phyloP scores from a whole-genome alignment of 2,113 vertebrate genomes.

The Hemicordylus capensis region DNA sequence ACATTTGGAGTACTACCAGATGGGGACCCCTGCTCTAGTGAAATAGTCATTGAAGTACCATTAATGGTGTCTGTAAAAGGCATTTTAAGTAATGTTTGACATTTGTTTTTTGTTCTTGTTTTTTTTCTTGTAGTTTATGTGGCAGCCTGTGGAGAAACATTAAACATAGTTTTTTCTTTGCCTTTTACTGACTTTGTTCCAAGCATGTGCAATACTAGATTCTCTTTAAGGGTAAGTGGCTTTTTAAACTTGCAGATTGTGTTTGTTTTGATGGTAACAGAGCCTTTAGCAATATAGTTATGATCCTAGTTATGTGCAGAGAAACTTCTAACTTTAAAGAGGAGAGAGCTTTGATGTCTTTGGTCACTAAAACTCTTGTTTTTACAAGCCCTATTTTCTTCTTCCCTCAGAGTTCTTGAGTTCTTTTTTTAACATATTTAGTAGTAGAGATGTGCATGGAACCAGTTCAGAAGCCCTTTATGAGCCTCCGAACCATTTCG shows the following conservation, averaged over 20 bases:
- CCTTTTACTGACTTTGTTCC: conserved; percentile 98
- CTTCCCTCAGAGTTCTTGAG: background rate
- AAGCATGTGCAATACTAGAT: conserved; percentile 89
- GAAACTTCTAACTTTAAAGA: background rate
- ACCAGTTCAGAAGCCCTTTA: no score
- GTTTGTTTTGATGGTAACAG: background rate
- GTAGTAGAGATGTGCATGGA: no score
- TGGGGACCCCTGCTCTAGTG: background rate
- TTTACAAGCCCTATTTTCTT: background rate
- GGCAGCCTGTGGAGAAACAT: conserved; percentile 95
- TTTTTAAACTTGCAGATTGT: background rate
- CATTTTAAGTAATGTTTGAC: conserved; percentile 18
- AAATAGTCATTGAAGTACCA: background rate
- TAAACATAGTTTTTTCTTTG: conserved; percentile 95
- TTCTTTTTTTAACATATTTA: background rate
- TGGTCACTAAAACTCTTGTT: conserved; percentile 1
- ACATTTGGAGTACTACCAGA: no score
- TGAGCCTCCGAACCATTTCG: no score
- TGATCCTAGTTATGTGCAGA: background rate
- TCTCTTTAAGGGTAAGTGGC: conserved; percentile 86
- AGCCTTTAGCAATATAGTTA: background rate
- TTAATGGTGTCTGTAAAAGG: conserved; percentile 21
- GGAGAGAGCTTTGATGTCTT: background rate
- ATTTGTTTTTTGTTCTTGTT: conserved; percentile 34
- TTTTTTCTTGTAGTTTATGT: conserved; percentile 87